A percentile compares a stretch with the other conserved stretches of the same genome.
phyloP scores from a whole-genome alignment of 2,888 invertebrate genomes.

The Vesta saturnalis region DNA sequence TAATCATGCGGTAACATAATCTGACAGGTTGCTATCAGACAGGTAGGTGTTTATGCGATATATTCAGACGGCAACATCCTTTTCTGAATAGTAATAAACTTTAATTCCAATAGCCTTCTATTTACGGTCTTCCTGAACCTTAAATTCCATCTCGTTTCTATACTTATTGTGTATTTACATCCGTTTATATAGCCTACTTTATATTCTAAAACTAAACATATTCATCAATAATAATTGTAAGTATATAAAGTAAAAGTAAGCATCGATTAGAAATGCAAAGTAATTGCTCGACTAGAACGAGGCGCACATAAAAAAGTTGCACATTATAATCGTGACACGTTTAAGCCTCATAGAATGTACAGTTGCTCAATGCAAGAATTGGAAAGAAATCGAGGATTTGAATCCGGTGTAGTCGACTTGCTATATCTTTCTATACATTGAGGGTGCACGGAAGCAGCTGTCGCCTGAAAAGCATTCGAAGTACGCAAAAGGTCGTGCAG shows the following conservation, averaged over 20 bases:
- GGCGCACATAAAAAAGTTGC: slow-evolving; percentile 22
- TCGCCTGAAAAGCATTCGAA: slow-evolving; percentile 47
- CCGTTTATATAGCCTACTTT: slow-evolving; percentile 5
- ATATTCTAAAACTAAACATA: slow-evolving; percentile 27
- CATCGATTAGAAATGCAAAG: slow-evolving; percentile 24
- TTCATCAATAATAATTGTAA: slow-evolving; percentile 15
- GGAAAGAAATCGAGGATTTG: slow-evolving; percentile 1
- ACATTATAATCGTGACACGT: slow-evolving; percentile 34
- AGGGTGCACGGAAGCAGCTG: slow-evolving; percentile 54
- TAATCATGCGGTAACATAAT: slow-evolving; percentile 7
- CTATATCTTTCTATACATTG: slow-evolving; percentile 25
- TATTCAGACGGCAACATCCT: slow-evolving; percentile 19
- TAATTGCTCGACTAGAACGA: slow-evolving; percentile 30
- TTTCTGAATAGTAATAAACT: slow-evolving; percentile 23
- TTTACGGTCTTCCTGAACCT: slow-evolving; percentile 22
- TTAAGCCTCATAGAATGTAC: slow-evolving; percentile 36
- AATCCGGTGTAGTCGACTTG: slow-evolving; percentile 20
- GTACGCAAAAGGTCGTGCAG: slow-evolving; percentile 51
- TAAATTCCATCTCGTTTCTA: slow-evolving; percentile 6
- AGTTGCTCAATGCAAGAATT: slow-evolving; percentile 27
- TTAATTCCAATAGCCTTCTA: slow-evolving; percentile 21
- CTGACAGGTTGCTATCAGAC: slow-evolving; percentile 5
- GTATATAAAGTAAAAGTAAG: slow-evolving; percentile 32
- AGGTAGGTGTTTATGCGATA: slow-evolving; percentile 4
- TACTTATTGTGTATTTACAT: background rate